A percentile compares a stretch with the other conserved stretches of the same genome.
phyloP scores from a whole-genome alignment of 1,140 invertebrate genomes.

The Euschistus heros region DNA sequence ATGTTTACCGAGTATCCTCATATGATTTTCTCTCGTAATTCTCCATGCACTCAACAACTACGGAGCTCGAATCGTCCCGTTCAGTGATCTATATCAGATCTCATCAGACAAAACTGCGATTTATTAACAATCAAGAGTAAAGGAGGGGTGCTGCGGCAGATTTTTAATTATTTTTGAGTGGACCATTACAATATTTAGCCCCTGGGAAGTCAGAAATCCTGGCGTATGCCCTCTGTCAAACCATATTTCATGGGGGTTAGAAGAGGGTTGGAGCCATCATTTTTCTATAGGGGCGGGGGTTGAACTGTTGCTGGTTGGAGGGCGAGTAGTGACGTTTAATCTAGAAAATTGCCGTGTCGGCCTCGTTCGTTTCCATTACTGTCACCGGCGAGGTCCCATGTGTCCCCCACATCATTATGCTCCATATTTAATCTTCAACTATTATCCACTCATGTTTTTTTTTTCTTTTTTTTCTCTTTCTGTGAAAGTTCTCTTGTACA shows the following conservation, averaged over 20 bases:
- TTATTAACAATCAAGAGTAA: background rate
- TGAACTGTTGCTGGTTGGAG: background rate
- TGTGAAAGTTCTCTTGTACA: too few relatives aligned
- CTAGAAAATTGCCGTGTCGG: conserved; percentile 29
- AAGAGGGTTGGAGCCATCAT: conserved; percentile 10
- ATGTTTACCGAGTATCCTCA: too few relatives aligned
- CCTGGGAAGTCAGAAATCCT: background rate
- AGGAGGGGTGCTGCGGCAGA: background rate
- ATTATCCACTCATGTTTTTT: conserved; percentile 16
- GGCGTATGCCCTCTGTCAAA: conserved; percentile 19
- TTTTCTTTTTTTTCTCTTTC: too few relatives aligned
- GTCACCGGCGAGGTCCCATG: conserved; percentile 27
- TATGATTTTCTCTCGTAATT: too few relatives aligned
- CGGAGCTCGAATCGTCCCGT: background rate
- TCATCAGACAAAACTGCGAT: background rate
- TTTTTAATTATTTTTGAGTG: conserved; percentile 1
- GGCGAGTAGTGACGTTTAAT: conserved; percentile 26
- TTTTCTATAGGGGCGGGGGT: conserved; percentile 19
- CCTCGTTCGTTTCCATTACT: conserved; percentile 30
- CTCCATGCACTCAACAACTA: background rate
- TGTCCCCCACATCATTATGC: conserved; percentile 20
- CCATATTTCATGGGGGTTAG: conserved; percentile 18
- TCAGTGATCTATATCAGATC: background rate
- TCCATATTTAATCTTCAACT: conserved; percentile 19
- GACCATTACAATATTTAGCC: background rate